Conservation (phyloP, 37 sponge, comb jelly and placozoan species). For the Spongilla lacustris region DNA sequence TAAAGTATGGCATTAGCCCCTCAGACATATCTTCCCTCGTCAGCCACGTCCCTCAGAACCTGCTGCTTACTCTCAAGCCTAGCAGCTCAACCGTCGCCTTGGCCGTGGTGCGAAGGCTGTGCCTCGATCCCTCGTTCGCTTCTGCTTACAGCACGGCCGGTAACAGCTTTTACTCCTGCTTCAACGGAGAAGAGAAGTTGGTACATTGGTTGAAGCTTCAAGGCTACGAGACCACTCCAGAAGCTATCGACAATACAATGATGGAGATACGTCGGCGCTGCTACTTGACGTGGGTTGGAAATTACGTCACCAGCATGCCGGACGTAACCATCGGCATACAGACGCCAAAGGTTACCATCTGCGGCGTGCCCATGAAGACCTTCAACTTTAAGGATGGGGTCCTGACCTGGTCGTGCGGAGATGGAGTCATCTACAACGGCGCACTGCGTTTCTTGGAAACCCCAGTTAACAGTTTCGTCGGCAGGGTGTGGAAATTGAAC, state of each 20-base stretch:
- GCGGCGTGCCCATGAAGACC: background rate
- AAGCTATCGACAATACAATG: background rate
- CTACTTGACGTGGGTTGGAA: background rate
- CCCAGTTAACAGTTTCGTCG: background rate
- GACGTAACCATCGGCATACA: background rate
- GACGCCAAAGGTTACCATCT: background rate
- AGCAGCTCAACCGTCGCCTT: background rate
- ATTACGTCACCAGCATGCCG: background rate
- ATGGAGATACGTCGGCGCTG: background rate
- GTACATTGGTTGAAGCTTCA: background rate
- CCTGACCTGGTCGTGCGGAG: background rate
- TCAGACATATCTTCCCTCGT: background rate
- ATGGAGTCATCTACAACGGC: background rate
- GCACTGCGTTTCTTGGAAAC: background rate
- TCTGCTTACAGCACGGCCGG: background rate
- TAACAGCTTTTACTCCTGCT: background rate
- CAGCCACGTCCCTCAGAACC: background rate
- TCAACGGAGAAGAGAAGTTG: background rate
- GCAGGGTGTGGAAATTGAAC: background rate
- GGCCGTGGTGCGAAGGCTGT: background rate
- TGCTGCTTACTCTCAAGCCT: background rate
- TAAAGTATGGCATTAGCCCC: background rate
- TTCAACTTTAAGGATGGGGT: background rate
- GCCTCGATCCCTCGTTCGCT: background rate
- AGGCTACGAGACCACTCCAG: background rate